Evolutionary conservation across 2,797 vertebrate species (phyloP).

Genomic region (Chromis chromis): DNA sequence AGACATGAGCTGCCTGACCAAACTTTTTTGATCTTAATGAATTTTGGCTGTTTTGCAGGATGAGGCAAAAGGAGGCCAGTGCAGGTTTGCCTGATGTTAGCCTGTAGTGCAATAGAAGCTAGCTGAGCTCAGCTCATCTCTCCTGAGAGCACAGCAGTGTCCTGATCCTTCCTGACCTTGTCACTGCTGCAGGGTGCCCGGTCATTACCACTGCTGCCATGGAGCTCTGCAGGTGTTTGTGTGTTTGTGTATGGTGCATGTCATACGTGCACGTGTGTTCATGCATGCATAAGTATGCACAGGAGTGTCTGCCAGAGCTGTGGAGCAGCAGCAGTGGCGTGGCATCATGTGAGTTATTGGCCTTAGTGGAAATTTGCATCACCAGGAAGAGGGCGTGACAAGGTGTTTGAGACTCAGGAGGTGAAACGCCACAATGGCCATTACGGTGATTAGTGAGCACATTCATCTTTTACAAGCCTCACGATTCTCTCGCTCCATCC

Average conservation of each 20-base stretch:
- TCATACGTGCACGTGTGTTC: conserved; percentile 18
- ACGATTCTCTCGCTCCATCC: conserved; percentile 40
- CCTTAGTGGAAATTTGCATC: conserved; percentile 68
- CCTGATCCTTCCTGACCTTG: conserved; percentile 76
- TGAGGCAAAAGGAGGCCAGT: conserved; percentile 19
- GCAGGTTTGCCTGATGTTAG: conserved; percentile 29
- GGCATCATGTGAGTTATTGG: conserved; percentile 61
- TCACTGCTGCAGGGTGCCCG: conserved; percentile 63
- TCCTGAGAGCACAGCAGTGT: conserved; percentile 61
- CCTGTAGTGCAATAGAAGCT: conserved; percentile 23
- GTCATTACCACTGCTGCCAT: conserved; percentile 70
- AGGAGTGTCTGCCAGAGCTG: conserved; percentile 26
- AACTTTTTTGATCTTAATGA: conserved; percentile 57
- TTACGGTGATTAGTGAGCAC: conserved; percentile 68
- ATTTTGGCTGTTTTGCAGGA: conserved; percentile 32
- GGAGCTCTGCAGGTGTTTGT: conserved; percentile 48
- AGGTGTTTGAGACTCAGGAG: conserved; percentile 65
- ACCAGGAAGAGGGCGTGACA: conserved; percentile 62
- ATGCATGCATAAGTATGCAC: conserved; percentile 42
- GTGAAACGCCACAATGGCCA: conserved; percentile 63
- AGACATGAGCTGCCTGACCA: conserved; percentile 21
- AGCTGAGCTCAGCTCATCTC: conserved; percentile 71
- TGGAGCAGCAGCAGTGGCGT: conserved; percentile 11
- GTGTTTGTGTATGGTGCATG: conserved; percentile 19
- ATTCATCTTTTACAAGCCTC: conserved; percentile 70